Percentiles rank a stretch among this genome's conserved stretches.
These are phyloP conservation scores for Seriola aureovittata DNA, from an alignment of 2,113 vertebrate species.

Conservation along the genomic window DNA sequence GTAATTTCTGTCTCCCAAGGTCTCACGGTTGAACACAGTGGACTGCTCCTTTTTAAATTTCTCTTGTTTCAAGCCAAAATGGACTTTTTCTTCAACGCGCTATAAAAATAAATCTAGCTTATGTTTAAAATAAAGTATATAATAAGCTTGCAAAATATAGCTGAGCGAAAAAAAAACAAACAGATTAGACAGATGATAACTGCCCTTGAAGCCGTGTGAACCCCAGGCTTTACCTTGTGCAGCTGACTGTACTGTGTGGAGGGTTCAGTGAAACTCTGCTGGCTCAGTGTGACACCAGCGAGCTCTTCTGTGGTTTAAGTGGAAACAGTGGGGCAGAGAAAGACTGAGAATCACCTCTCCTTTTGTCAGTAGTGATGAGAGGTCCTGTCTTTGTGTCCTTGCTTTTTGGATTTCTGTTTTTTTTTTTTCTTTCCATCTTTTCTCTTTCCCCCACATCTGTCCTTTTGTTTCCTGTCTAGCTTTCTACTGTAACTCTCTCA, in stretches of 20 bases:
- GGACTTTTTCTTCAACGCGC: neutral
- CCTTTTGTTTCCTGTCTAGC: neutral
- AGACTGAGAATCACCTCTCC: conserved; percentile 32
- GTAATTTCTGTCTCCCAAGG: neutral
- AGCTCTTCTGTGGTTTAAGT: conserved; percentile 65
- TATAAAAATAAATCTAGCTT: neutral
- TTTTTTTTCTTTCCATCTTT: conserved; percentile 14
- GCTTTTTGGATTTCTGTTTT: conserved; percentile 21
- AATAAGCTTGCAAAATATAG: neutral
- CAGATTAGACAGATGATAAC: neutral
- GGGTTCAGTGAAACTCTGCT: conserved; percentile 60
- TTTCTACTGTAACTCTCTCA: neutral
- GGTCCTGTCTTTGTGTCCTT: conserved; percentile 40
- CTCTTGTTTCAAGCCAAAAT: neutral
- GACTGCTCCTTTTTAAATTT: neutral
- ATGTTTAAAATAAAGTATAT: neutral
- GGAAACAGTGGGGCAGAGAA: conserved; percentile 55
- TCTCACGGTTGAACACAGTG: neutral
- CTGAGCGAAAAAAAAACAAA: neutral
- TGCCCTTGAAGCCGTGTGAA: conserved; percentile 11
- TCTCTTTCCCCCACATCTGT: conserved; percentile 31
- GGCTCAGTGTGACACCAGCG: conserved; percentile 64
- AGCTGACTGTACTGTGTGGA: conserved; percentile 38
- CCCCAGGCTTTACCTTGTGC: conserved; percentile 14
- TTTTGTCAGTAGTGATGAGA: conserved; percentile 37